A percentile compares a stretch with the other conserved stretches of the same genome.
Evolutionary conservation across 1,140 invertebrate genomes (phyloP).

Genomic region (Contarinia nasturtii): DNA sequence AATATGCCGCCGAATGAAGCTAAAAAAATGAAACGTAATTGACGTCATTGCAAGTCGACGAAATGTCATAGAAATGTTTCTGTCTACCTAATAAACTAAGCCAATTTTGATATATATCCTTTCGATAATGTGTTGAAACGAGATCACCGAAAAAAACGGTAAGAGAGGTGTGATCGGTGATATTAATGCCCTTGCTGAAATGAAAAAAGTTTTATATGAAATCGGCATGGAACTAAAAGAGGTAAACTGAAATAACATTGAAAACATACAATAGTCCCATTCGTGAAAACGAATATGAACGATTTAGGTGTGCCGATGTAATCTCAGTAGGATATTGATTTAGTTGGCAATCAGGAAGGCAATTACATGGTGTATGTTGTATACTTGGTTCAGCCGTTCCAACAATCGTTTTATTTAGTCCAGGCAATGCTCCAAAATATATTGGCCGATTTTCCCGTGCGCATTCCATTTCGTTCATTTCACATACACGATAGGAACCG

Average conservation of each 20-base stretch:
- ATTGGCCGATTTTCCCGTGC: conserved; percentile 13
- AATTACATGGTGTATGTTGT: conserved; percentile 21
- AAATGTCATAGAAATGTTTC: conserved; percentile 4
- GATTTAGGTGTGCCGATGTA: conserved; percentile 27
- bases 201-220: conserved; percentile 5
- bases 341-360: conserved; percentile 33
- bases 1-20: conserved; percentile 46
- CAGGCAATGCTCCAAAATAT: conserved; percentile 14
- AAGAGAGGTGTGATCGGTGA: conserved; percentile 31
- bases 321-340: conserved; percentile 32
- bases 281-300: conserved; percentile 18
- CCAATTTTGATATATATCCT: conserved; percentile 37
- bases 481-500: conserved; percentile 15
- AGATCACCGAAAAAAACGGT: conserved; percentile 41
- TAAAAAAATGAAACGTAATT: conserved; percentile 20
- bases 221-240: neutral
- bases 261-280: conserved; percentile 24
- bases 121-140: conserved; percentile 33
- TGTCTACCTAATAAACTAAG: conserved; percentile 17
- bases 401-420: conserved; percentile 10
- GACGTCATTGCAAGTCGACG: neutral
- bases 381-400: neutral
- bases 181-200: conserved; percentile 25
- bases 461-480: conserved; percentile 11
- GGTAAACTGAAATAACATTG: conserved; percentile 3